Evolutionary conservation across 2,113 vertebrate genomes (phyloP).

Genomic region (Labeo rohita): DNA sequence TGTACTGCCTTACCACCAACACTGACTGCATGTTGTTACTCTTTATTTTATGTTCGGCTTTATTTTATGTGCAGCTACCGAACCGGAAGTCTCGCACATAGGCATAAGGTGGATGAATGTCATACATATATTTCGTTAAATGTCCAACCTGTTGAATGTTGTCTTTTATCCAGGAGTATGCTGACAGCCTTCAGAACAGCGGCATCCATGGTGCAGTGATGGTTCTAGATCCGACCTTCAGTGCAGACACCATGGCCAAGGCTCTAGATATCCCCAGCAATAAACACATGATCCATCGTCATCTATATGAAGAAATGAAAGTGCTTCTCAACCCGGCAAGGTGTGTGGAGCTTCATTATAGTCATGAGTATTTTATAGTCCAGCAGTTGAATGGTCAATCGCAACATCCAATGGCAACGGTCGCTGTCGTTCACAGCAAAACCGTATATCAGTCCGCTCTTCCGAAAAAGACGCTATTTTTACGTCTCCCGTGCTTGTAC

Average conservation of each 20-base stretch:
- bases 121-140: not conserved
- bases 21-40: no score
- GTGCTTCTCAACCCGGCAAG: conserved; percentile 70
- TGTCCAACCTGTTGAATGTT: not conserved
- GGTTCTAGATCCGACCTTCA: conserved; percentile 82
- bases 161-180: conserved; percentile 76
- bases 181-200: conserved; percentile 83
- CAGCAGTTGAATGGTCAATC: not conserved
- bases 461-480: no score
- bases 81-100: no score
- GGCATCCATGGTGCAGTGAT: conserved; percentile 84
- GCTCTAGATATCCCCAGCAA: conserved; percentile 78
- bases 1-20: no score
- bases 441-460: not conserved
- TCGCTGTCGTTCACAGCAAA: not conserved
- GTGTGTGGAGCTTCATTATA: conserved; percentile 60
- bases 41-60: no score
- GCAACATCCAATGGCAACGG: not conserved
- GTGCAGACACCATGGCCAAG: conserved; percentile 75
- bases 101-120: no score
- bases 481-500: no score
- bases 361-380: not conserved
- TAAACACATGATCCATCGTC: conserved; percentile 83
- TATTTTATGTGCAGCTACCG: no score
- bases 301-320: conserved; percentile 84